Conservation (phyloP, 2,113 vertebrate species). For the Galbula dea region DNA sequence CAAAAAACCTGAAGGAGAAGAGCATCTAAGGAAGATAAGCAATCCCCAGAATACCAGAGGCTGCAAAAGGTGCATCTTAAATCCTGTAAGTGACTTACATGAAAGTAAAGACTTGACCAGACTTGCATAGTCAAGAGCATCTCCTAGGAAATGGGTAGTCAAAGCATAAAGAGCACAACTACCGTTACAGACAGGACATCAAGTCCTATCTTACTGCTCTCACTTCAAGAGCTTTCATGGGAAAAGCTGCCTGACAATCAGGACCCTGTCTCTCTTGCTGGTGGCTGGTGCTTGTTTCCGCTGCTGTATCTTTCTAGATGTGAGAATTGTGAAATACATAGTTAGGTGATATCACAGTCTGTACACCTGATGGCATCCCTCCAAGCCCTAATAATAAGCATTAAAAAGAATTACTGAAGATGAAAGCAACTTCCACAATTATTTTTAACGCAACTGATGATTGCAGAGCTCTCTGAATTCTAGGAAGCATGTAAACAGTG, state of each 20-base stretch:
- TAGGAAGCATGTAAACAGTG: not conserved
- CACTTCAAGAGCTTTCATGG: not conserved
- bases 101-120: not conserved
- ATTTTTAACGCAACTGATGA: not conserved
- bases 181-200: not conserved
- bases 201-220: not conserved
- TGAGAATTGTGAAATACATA: not conserved
- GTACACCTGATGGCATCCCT: not conserved
- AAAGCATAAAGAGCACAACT: not conserved
- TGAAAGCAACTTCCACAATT: not conserved
- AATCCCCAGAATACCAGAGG: not conserved
- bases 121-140: not conserved
- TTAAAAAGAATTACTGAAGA: not conserved
- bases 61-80: not conserved
- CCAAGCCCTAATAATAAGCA: not conserved
- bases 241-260: not conserved
- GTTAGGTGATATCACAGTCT: not conserved
- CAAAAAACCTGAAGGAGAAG: constrained; percentile 6
- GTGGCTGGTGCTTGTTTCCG: not conserved
- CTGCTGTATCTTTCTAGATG: not conserved
- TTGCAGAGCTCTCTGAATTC: not conserved
- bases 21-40: not conserved
- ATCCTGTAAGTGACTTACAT: not conserved
- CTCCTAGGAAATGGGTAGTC: not conserved
- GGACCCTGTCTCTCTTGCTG: not conserved